Evolutionary conservation across 1,140 invertebrate genomes (phyloP), one percentile per base, ranked within the genome.

Genomic region (Drosophila yakuba): DNA sequence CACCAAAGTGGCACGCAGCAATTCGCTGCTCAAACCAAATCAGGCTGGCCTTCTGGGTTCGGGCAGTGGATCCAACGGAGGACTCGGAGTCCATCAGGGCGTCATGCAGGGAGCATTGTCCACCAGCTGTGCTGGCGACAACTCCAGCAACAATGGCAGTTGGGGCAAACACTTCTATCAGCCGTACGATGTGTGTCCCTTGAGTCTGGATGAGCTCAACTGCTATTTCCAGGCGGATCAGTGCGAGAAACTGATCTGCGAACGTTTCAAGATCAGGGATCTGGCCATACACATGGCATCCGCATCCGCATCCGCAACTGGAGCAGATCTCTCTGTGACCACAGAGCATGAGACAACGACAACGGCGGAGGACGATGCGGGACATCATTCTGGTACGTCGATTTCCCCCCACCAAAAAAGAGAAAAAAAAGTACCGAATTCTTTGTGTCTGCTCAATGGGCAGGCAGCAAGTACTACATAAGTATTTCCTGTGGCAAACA

Each of bases 1-100:
- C 73, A 95, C 95, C 1, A 96, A 96, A 89, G 82, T 96, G 14
- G 94, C 95, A 0, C 93, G 95, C 56, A 96, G 95, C 76, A 95
- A 94, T 80, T 94, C 94, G 1, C 78, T 95, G 51, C 80, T 95
- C 8, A 93, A 94, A 39, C 93, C 93, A 73, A 86, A 93, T 80
- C 64, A 68, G 10, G 61, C 47, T 5, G 64, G 82, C 1, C 57
- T 47, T n/a, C 12, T n/a, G 0, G 38, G 15, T 23, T 15, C n/a
- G n/a, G 60, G 44, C 11, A 41, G 36, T 5, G 39, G 50, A 8
- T 41, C 20, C 10, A 41, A 12, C 0, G 44, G 36, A 17, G 44
- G 36, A 17, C 32, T 20, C 1, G 12, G 28, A 7, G 7, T 36
- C 12, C 63, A 25, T 35, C 93, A 92, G 68, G 92, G 50, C n/a